Evolutionary conservation across 2,113 vertebrate species (phyloP), one percentile per base, ranked within the genome.

Genomic region (Picathartes gymnocephalus): DNA sequence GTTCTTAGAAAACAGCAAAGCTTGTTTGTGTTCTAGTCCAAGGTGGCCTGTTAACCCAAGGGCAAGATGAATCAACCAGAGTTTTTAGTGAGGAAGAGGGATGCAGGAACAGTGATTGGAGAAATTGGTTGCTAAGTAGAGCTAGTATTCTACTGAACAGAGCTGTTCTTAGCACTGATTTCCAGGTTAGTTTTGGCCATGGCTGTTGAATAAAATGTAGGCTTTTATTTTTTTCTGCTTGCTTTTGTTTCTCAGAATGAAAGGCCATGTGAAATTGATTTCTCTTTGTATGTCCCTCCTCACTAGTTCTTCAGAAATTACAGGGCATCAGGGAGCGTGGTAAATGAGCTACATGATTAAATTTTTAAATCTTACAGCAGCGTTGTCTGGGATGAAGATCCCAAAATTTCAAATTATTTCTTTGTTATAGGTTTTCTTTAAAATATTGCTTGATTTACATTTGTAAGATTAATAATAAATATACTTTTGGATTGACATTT

Each of bases 281-380:
- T 95, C 51, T 90, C 72, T 93, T 77, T 93, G 45, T 77, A 70
- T 83, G 64, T 95, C 90, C 68, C 90, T 92, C 44, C 5, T 23
- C 64, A 86, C 90, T 76, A 70, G 82, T 94, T 90, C 85, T 92
- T 88, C 27, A 88, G 65, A 94, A 97, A 90, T 92, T 92, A 94
- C 85, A 78, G 79, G 76, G 45, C 94, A 78, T 86, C 35, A 48
- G 95, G 95, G 92, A 96, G 64, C 9, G 13, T 81, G 86, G 76
- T 86, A 90, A 95, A 96, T 90, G 90, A 94, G 90, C 64, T 90
- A 78, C 64, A 78, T 95, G 94, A 97, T 96, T 95, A 93, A 86
- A 95, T 88, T 97, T 96, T 95, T 92, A 90, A 95, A 96, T 97
- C 92, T 86, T 86, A 61, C 6, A 93, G 47, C 68, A 81, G 85